Evolutionary conservation across 2,888 invertebrate genomes (phyloP).

Genomic region (Drosophila diplacantha): DNA sequence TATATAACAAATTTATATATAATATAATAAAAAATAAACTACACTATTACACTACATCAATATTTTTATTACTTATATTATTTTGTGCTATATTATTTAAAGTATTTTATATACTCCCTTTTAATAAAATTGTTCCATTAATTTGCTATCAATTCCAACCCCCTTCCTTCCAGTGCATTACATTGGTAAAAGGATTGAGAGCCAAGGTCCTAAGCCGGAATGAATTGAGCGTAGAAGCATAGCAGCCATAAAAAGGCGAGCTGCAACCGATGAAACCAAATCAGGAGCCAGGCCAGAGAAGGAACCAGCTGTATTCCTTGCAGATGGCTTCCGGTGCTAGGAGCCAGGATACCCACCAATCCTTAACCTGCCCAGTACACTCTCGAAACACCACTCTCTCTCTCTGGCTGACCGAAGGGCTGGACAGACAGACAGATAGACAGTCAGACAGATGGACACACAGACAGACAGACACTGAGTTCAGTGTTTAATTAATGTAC

Average conservation of each 20-base stretch:
- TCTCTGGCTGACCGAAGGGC: background rate
- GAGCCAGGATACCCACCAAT: background rate
- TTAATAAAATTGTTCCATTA: too few species aligned
- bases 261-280: slow-evolving; percentile 29
- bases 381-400: slow-evolving; percentile 5
- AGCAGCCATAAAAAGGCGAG: slow-evolving; percentile 26
- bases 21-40: too few species aligned
- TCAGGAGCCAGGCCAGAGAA: slow-evolving; percentile 12
- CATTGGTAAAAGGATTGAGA: background rate
- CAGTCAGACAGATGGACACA: background rate
- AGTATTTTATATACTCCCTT: too few species aligned
- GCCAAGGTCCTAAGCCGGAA: slow-evolving; percentile 2
- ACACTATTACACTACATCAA: too few species aligned
- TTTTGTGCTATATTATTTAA: too few species aligned
- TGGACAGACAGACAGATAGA: background rate
- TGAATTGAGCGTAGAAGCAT: slow-evolving; percentile 16
- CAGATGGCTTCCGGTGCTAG: slow-evolving; percentile 25
- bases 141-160: background rate
- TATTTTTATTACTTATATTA: too few species aligned
- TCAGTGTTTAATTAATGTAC: slow-evolving; percentile 56
- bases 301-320: slow-evolving; percentile 1
- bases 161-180: background rate
- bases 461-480: slow-evolving; percentile 6
- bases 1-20: too few species aligned
- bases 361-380: background rate